These are phyloP conservation scores for Drosophila grimshawi DNA, from an alignment of 1,140 invertebrate species.

Conservation along the genomic window DNA sequence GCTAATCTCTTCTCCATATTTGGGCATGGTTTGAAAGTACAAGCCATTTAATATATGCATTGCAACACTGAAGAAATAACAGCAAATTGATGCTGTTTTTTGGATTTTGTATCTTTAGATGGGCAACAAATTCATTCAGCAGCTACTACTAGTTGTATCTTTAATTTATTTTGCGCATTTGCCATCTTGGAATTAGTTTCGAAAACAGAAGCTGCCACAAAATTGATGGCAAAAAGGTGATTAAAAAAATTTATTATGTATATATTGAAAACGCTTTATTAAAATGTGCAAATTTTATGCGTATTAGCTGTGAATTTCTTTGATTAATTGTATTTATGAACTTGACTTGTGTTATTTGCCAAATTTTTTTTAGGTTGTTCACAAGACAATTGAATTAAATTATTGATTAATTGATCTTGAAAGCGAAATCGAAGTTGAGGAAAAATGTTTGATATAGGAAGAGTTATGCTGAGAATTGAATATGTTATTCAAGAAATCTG, in stretches of 20 bases:
- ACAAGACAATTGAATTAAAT: constrained; percentile 38
- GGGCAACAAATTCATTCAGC: background rate
- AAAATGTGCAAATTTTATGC: constrained; percentile 28
- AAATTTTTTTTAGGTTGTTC: constrained; percentile 18
- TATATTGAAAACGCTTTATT: constrained; percentile 21
- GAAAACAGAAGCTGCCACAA: constrained; percentile 23
- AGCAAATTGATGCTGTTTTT: constrained; percentile 6
- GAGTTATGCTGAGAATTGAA: constrained; percentile 1
- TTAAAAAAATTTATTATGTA: constrained; percentile 19
- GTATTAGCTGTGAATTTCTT: constrained; percentile 12
- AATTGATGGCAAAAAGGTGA: constrained; percentile 24
- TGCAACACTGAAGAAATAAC: constrained; percentile 44
- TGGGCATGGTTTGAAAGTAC: constrained; percentile 62
- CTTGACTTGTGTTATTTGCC: constrained; percentile 60
- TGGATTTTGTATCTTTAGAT: background rate
- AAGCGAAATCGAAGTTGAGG: constrained; percentile 8
- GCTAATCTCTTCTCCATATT: constrained; percentile 63
- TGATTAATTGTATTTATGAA: constrained; percentile 66
- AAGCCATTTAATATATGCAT: constrained; percentile 66
- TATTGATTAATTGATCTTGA: constrained; percentile 39
- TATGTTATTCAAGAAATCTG: background rate
- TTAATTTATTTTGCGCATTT: background rate
- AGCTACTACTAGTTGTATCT: background rate
- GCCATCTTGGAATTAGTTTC: background rate
- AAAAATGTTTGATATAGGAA: constrained; percentile 14